Conservation (phyloP, 2,797 vertebrate genomes). For the Coilia nasus region DNA sequence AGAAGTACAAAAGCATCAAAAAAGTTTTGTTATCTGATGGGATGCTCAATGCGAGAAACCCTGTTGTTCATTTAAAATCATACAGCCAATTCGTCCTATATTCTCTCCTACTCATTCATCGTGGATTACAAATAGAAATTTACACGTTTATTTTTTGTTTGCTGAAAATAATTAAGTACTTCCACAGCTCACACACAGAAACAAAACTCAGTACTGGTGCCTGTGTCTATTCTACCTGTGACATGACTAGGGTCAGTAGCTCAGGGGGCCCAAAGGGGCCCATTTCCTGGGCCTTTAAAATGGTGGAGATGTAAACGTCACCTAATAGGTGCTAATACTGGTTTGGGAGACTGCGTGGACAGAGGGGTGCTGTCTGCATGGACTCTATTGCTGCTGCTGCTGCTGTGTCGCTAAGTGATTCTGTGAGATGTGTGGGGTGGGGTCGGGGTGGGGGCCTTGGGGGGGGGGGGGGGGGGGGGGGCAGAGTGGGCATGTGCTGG, state of each 20-base stretch:
- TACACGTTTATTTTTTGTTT: conserved; percentile 63
- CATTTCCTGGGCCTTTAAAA: background rate
- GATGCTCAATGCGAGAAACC: background rate
- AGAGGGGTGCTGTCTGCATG: background rate
- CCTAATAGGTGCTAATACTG: conserved; percentile 8
- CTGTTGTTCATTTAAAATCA: background rate
- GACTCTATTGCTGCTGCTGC: background rate
- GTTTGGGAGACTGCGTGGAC: conserved; percentile 1
- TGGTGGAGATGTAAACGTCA: background rate
- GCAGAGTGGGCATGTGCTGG: background rate
- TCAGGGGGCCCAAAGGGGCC: background rate
- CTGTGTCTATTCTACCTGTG: background rate
- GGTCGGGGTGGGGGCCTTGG: conserved; percentile 36
- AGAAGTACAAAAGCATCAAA: background rate
- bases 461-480: background rate
- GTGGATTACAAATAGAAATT: conserved; percentile 78
- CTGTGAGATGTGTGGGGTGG: conserved; percentile 26
- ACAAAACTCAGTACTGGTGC: conserved; percentile 35
- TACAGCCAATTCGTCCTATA: background rate
- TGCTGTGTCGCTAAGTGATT: conserved; percentile 20
- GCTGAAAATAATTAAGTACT: conserved; percentile 69
- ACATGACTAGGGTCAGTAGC: background rate
- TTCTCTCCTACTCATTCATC: conserved; percentile 64
- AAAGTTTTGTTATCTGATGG: background rate
- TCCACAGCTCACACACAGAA: conserved; percentile 68